Conservation (phyloP, 2,888 invertebrate species). For the Pharmacophagus antenor region DNA sequence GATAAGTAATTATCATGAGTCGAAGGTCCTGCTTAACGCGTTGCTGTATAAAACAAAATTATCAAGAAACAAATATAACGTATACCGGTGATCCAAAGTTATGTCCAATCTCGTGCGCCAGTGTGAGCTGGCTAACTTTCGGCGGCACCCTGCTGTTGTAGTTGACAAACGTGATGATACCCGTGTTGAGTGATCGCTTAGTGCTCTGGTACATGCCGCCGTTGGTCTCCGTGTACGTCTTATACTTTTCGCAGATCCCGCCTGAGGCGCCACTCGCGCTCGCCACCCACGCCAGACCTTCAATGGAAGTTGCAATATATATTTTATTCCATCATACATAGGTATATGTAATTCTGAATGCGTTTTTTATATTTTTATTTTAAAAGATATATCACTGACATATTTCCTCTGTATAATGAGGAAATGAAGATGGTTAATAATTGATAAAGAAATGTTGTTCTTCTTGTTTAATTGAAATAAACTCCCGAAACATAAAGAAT, state of each 20-base stretch:
- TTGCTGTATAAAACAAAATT: too few relatives aligned
- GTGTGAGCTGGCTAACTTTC: slow-evolving; percentile 97
- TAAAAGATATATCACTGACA: background rate
- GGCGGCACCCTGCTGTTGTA: slow-evolving; percentile 98
- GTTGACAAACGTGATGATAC: slow-evolving; percentile 99
- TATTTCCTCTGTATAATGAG: background rate
- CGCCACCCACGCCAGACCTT: slow-evolving; percentile 99
- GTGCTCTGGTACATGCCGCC: slow-evolving; percentile 96
- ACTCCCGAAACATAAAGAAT: too few relatives aligned
- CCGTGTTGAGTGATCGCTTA: slow-evolving; percentile 97
- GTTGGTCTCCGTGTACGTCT: slow-evolving; percentile 97
- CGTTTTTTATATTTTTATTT: background rate
- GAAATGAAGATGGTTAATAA: too few relatives aligned
- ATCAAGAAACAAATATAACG: too few relatives aligned
- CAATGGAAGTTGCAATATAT: too few relatives aligned
- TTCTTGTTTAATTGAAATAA: too few relatives aligned
- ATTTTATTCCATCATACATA: too few relatives aligned
- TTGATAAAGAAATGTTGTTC: too few relatives aligned
- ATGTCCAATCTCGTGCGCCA: slow-evolving; percentile 99
- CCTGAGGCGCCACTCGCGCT: slow-evolving; percentile 98
- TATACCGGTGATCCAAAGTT: slow-evolving; percentile 97
- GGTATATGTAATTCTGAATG: too few relatives aligned
- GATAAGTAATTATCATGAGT: too few relatives aligned
- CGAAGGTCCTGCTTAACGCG: too few relatives aligned
- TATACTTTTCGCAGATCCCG: slow-evolving; percentile 98